Base-by-base conservation (phyloP, 2,113 vertebrate species). In the Macheiramphus alcinus region DNA sequence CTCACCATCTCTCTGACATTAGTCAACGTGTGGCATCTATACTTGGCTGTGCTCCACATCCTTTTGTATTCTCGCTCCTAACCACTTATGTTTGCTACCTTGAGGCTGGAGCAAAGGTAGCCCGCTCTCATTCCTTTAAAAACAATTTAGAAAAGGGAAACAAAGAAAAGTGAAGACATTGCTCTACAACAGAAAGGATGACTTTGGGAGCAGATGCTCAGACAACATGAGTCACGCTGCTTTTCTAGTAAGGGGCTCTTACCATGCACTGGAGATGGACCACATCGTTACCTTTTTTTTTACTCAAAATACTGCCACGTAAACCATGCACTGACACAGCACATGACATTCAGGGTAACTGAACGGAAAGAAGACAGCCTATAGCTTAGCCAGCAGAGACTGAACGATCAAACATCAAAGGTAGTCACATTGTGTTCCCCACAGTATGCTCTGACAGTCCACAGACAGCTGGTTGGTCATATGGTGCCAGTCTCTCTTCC, bases 401-500 rank as follows among this genome's bases (percentile, higher is more conserved):
- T 42, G 86, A 91, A 87, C 0, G 18, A 94, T 81, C 47, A 40
- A n/a, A 62, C 84, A 72, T 45, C 62, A 80, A 94, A 97, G 95
- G 91, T 91, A 96, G 91, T 53, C 94, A 84, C 80, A 68, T 43
- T 45, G 80, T 84, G 40, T 75, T 94, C 80, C 68, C 66, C 68
- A 87, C 73, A 94, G 79, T 89, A 96, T 84, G 95, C 67, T 92
- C 91, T 87, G 68, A 84, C 89, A 94, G 86, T 93, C 93, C 93
- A 36, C 91, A 92, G 93, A 97, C 94, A 97, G 93, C 94, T 92
- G 94, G 88, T 61, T 95, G 93, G 80, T 97, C 83, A 91, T 89
- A 95, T 93, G 94, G 95, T 82, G 88, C 86, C 75, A 71, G 83
- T 75, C 58, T 94, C 70, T 93, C 45, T 53, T 94, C 62, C 48